Evolutionary conservation across 37 sponge, comb jelly and placozoan genomes (phyloP).

Genomic region (Halisarca cf. caerulea): DNA sequence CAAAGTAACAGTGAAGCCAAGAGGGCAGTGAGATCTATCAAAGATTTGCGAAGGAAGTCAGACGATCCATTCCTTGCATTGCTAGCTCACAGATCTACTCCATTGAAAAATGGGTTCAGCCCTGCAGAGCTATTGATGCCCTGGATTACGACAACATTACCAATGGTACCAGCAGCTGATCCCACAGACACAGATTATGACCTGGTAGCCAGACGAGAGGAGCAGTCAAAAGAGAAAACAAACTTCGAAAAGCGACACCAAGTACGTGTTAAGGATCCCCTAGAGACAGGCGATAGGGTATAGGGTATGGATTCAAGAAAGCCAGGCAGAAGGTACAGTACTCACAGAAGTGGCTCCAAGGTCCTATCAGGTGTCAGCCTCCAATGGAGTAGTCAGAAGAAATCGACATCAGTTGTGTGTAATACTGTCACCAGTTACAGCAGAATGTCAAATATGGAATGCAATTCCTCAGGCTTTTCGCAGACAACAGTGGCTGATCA

Average conservation of each 20-base stretch:
- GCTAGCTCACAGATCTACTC: too few relatives aligned
- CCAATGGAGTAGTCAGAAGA: too few relatives aligned
- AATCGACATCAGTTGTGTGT: too few relatives aligned
- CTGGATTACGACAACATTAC: neutral
- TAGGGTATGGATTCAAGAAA: neutral
- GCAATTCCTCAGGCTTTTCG: too few relatives aligned
- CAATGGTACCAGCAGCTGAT: neutral
- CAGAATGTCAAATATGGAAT: too few relatives aligned
- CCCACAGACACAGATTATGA: too few relatives aligned
- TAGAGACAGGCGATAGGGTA: too few relatives aligned
- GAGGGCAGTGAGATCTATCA: neutral
- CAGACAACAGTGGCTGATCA: too few relatives aligned
- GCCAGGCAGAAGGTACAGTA: neutral
- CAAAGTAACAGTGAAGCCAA: neutral
- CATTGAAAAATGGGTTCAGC: neutral
- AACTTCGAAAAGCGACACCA: neutral
- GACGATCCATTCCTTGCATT: neutral
- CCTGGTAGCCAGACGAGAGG: too few relatives aligned
- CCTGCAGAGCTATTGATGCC: neutral
- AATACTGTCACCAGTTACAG: neutral
- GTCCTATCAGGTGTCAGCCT: too few relatives aligned
- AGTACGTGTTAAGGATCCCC: neutral
- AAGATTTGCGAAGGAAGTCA: neutral
- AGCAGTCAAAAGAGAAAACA: too few relatives aligned
- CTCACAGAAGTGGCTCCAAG: too few relatives aligned